phyloP scores from a whole-genome alignment of 2,113 vertebrate species.

The Charina bottae region DNA sequence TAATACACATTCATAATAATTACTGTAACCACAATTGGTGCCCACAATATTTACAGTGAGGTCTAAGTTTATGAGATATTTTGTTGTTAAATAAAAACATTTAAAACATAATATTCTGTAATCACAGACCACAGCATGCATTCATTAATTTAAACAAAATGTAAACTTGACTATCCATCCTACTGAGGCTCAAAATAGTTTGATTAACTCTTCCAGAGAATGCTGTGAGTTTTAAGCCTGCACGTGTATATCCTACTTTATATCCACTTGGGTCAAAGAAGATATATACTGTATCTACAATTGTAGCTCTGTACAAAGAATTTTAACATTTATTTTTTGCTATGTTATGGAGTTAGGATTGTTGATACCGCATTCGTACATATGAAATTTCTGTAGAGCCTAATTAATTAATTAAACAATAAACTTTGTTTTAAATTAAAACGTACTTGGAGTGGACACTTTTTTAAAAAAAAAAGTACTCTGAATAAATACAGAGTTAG shows the following conservation, averaged over 20 bases:
- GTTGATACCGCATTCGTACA: not conserved
- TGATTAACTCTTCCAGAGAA: slow-evolving; percentile 38
- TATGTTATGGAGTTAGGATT: not conserved
- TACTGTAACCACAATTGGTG: slow-evolving; percentile 41
- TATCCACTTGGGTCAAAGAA: too few relatives aligned
- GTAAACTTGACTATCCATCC: slow-evolving; percentile 29
- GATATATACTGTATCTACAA: not conserved
- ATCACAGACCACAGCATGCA: not conserved
- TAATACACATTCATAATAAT: slow-evolving; percentile 46
- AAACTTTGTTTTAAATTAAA: not conserved
- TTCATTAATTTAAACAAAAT: slow-evolving; percentile 1
- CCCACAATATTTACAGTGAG: slow-evolving; percentile 25
- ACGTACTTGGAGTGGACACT: not conserved
- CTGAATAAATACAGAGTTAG: slow-evolving; percentile 4
- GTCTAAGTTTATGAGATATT: slow-evolving; percentile 31
- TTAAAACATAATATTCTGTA: not conserved
- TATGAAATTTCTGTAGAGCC: not conserved
- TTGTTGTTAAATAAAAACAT: slow-evolving; percentile 27
- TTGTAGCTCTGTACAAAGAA: not conserved
- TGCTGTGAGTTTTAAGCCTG: not conserved
- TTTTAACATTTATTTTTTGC: not conserved
- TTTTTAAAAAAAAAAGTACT: not conserved
- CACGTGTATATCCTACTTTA: not conserved
- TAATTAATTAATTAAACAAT: not conserved
- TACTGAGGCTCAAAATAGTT: slow-evolving; percentile 44